A percentile compares a stretch with the other conserved stretches of the same genome.
These are phyloP conservation scores for Acromyrmex heyeri DNA, from an alignment of 1,140 invertebrate species.

Conservation along the genomic window DNA sequence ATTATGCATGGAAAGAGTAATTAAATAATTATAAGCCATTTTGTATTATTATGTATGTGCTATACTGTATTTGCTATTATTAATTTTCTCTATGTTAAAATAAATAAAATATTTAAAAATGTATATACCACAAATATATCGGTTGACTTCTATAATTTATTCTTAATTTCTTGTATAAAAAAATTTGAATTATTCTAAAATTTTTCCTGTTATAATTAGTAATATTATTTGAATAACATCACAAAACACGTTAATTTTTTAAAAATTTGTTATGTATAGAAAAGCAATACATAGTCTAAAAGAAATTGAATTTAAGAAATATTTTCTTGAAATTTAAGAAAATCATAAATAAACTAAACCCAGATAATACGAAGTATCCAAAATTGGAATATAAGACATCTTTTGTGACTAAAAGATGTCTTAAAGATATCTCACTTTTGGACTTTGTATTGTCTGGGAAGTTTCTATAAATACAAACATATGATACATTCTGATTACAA, in stretches of 20 bases:
- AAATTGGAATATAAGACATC: too few species aligned
- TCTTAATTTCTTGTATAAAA: neutral
- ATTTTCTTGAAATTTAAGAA: neutral
- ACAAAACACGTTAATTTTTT: neutral
- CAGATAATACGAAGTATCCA: too few species aligned
- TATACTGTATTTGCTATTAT: neutral
- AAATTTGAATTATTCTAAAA: neutral
- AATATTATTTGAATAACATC: slow-evolving; percentile 9
- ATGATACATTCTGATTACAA: neutral
- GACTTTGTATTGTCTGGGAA: too few species aligned
- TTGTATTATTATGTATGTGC: neutral
- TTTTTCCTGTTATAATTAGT: neutral
- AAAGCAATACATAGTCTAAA: neutral
- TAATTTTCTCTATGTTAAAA: neutral
- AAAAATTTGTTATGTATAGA: neutral
- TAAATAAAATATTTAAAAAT: slow-evolving; percentile 1
- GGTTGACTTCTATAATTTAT: neutral
- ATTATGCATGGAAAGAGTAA: neutral
- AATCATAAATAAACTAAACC: neutral
- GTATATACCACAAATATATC: neutral
- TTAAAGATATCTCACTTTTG: too few species aligned
- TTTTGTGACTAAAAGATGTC: too few species aligned
- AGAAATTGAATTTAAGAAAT: neutral
- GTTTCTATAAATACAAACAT: neutral
- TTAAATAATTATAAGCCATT: slow-evolving; percentile 11